Conservation (phyloP, 2,888 invertebrate species). For the Ectemnius cavifrons region DNA sequence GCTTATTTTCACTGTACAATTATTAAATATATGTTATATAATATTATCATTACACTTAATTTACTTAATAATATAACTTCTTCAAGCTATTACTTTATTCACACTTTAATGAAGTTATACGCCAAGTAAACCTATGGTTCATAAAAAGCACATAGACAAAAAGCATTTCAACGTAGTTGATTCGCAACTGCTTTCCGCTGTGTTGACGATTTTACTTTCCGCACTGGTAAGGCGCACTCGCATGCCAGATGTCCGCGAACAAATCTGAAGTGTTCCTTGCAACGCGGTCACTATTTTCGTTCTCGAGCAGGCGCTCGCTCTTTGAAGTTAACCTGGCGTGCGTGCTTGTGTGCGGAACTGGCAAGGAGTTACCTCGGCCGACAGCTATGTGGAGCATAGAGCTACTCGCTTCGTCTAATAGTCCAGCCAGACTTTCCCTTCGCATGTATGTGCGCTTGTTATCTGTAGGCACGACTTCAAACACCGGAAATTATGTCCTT, state of each 20-base stretch:
- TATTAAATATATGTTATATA: too few species aligned
- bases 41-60: too few species aligned
- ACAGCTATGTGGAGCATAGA: too few species aligned
- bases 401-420: background rate
- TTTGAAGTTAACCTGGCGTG: background rate
- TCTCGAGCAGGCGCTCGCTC: background rate
- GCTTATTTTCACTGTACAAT: too few species aligned
- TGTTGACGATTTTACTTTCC: slow-evolving; percentile 40
- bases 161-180: slow-evolving; percentile 6
- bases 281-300: background rate
- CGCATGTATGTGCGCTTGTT: background rate
- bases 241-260: background rate
- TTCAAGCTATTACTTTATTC: too few species aligned
- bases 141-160: too few species aligned
- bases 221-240: background rate
- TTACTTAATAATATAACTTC: too few species aligned
- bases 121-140: too few species aligned
- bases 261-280: slow-evolving; percentile 9
- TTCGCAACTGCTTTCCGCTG: slow-evolving; percentile 36
- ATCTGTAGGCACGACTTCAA: background rate
- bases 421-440: background rate
- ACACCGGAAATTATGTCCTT: background rate
- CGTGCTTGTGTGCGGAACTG: background rate
- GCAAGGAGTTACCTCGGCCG: too few species aligned
- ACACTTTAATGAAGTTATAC: too few species aligned